phyloP scores from a whole-genome alignment of 2,888 invertebrate species.

The Chaitophorus viminalis region DNA sequence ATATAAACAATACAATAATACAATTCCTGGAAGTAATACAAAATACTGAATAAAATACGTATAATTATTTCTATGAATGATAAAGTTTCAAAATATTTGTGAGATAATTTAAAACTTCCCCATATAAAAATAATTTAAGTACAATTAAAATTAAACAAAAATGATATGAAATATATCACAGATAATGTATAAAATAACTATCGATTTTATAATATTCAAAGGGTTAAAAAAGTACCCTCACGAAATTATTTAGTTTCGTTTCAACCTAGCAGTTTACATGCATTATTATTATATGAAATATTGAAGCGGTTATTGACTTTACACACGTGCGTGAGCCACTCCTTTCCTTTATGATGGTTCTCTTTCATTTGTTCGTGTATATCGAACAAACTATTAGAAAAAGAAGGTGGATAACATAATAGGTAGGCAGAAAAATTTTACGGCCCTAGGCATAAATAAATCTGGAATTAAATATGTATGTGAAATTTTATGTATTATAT shows the following conservation, averaged over 20 bases:
- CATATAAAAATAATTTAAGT: neutral
- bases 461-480: neutral
- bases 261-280: constrained; percentile 3
- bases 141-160: neutral
- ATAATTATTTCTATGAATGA: no score
- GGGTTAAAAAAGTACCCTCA: constrained; percentile 35
- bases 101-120: neutral
- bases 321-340: constrained; percentile 59
- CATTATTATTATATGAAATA: constrained; percentile 41
- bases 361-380: constrained; percentile 46
- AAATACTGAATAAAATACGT: neutral
- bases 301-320: constrained; percentile 62
- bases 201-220: constrained; percentile 27
- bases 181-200: neutral
- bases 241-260: constrained; percentile 30
- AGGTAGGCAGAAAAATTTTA: constrained; percentile 37
- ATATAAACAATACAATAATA: neutral
- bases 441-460: constrained; percentile 15
- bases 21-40: neutral
- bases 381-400: constrained; percentile 57
- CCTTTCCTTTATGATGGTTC: constrained; percentile 50
- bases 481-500: neutral
- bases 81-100: neutral
- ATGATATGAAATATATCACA: no score
- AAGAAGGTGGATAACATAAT: constrained; percentile 33